These are phyloP conservation scores for Mythimna pallens DNA, from an alignment of 2,888 invertebrate genomes.

Conservation along the genomic window DNA sequence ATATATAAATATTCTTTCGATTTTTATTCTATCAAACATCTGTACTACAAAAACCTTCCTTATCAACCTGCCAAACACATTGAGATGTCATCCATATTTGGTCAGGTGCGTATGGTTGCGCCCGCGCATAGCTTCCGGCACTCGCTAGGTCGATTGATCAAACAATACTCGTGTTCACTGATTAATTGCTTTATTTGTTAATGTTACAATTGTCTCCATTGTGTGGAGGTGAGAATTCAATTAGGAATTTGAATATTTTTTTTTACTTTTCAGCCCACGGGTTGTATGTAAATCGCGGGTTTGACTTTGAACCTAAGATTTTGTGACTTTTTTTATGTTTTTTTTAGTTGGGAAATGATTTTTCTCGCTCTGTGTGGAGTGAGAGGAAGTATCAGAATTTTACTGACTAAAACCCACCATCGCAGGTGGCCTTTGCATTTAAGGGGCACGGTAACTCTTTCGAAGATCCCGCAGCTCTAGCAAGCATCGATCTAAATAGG, in stretches of 20 bases:
- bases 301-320: no score
- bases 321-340: no score
- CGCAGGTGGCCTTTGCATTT: no score
- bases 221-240: slow-evolving; percentile 22
- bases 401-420: no score
- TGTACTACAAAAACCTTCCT: not conserved
- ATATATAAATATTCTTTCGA: no score
- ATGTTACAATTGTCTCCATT: slow-evolving; percentile 4
- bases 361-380: no score
- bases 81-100: slow-evolving; percentile 69
- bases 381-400: no score
- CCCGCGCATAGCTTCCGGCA: slow-evolving; percentile 57
- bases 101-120: slow-evolving; percentile 63
- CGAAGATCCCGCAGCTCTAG: no score
- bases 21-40: not conserved
- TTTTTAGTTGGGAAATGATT: no score
- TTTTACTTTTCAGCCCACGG: not conserved
- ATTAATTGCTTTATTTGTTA: slow-evolving; percentile 46
- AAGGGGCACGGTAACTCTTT: no score
- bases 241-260: slow-evolving; percentile 1
- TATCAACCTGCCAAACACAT: slow-evolving; percentile 52
- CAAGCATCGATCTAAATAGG: no score
- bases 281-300: not conserved
- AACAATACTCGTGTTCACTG: slow-evolving; percentile 43
- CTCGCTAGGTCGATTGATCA: slow-evolving; percentile 32